A percentile compares a stretch with the other conserved stretches of the same genome.
phyloP scores from a whole-genome alignment of 2,113 vertebrate genomes.

The Struthidea cinerea region DNA sequence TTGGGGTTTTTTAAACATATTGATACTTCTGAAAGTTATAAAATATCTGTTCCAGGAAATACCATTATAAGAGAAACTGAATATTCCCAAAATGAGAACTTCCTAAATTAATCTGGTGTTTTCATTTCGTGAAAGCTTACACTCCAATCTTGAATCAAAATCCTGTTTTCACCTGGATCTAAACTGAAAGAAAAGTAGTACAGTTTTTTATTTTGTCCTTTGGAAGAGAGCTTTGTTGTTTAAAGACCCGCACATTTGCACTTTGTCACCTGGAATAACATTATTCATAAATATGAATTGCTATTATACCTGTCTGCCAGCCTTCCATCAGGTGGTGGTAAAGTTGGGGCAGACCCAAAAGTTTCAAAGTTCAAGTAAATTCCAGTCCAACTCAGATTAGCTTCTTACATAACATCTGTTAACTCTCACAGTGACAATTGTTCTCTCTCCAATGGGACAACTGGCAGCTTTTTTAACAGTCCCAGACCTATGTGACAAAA shows the following conservation, averaged over 20 bases:
- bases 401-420: fast-evolving
- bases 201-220: background rate
- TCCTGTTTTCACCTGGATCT: background rate
- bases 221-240: background rate
- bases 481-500: background rate
- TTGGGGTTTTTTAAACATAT: background rate
- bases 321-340: background rate
- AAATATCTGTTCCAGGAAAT: background rate
- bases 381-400: background rate
- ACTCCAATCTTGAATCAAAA: background rate
- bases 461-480: too few species aligned
- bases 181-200: background rate
- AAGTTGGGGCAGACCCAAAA: background rate
- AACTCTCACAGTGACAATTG: background rate
- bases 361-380: background rate
- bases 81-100: background rate
- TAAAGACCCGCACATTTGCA: background rate
- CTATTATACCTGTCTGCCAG: background rate
- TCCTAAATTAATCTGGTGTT: background rate
- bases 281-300: background rate
- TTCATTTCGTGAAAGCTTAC: background rate
- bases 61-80: background rate
- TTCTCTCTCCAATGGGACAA: background rate
- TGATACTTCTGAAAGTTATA: background rate
- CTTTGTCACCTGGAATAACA: background rate